These are phyloP conservation scores for Calameuta idolon DNA, from an alignment of 2,888 invertebrate species.

Conservation along the genomic window DNA sequence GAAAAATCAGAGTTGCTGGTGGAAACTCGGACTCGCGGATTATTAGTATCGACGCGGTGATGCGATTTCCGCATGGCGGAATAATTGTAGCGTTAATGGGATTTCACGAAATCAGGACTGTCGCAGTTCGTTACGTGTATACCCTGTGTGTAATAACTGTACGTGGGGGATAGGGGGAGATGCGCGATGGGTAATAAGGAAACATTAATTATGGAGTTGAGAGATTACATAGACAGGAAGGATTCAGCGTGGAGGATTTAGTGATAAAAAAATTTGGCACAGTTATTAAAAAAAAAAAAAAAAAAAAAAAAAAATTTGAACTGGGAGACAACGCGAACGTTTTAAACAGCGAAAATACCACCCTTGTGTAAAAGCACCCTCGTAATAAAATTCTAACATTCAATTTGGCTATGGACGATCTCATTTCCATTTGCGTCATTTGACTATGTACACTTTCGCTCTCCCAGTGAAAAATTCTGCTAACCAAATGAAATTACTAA, in stretches of 20 bases:
- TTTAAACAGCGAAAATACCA: background rate
- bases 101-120: too few species aligned
- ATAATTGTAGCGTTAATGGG: too few species aligned
- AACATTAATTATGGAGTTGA: slow-evolving; percentile 15
- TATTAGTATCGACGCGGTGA: too few species aligned
- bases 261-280: slow-evolving; percentile 12
- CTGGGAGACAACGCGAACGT: background rate
- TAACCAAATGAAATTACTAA: background rate
- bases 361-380: background rate
- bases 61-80: too few species aligned
- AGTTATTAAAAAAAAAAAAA: background rate
- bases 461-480: too few species aligned
- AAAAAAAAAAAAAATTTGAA: slow-evolving; percentile 17
- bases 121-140: too few species aligned
- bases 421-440: slow-evolving; percentile 32
- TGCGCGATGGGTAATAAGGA: slow-evolving; percentile 14
- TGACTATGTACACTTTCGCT: slow-evolving; percentile 2
- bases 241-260: background rate
- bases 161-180: too few species aligned
- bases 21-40: too few species aligned
- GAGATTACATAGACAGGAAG: slow-evolving; percentile 1
- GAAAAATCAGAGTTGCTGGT: too few species aligned
- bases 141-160: too few species aligned
- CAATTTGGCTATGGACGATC: slow-evolving; percentile 34
- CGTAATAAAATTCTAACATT: slow-evolving; percentile 30